Evolutionary conservation across 2,113 vertebrate genomes (phyloP), one percentile per base, ranked within the genome.

Genomic region (Mola mola): DNA sequence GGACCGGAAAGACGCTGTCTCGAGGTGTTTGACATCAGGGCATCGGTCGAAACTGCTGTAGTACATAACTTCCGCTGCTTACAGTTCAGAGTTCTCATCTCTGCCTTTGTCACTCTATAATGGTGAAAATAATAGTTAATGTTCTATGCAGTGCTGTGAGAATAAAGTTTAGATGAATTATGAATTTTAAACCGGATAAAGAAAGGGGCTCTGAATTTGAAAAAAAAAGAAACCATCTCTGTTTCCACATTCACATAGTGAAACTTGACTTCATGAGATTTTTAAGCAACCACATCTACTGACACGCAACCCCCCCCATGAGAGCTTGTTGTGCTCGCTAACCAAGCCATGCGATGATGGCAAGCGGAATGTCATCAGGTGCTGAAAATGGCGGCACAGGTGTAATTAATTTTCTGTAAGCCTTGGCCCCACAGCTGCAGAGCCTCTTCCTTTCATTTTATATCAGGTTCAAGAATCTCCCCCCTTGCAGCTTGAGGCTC

Each of bases 401-500:
- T 75, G 46, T 84, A 82, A 87, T 88, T 84, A 81, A 78, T 85
- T 88, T 85, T 80, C 69, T 72, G 19, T 46, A 75, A 69, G 69
- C 34, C 37, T 50, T 58, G 43, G 61, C 61, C 74, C 47, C 56
- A 29, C 43, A 74, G 68, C 76, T 66, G 25, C 57, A 58, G 42
- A 79, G 55, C 49, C 36, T 53, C 66, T 76, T 72, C 60, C 57
- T 76, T 87, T 87, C 49, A 49, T 84, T 79, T 71, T 24, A 15
- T 87, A 89, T 87, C 85, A 46, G 61, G 67, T 59, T 56, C 16
- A 52, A 21, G 29, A 26, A 88, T 90, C 80, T 77, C 42, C 21
- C 37, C 38, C 22, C 47, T 65, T 16, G 6, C 40, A 67, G 72
- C 68, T 74, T 1, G 19, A 72, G 69, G 44, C 77, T 80, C 50